Evolutionary conservation across 1,140 invertebrate genomes (phyloP), one percentile per base, ranked within the genome.

Genomic region (Ips typographus): DNA sequence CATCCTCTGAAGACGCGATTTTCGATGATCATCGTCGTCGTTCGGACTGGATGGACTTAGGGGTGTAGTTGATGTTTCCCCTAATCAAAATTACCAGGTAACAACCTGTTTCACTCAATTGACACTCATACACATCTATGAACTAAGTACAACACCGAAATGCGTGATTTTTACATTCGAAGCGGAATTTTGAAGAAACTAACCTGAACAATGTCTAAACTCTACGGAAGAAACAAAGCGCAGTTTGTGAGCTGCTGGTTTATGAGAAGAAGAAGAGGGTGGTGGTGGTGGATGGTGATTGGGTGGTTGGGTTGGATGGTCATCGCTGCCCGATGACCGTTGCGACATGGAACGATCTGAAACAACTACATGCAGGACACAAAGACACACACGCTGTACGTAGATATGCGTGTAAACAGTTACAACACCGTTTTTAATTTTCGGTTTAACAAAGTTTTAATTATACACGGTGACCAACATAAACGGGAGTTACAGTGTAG

Each of bases 1-100:
- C 63, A 94, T 91, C 39, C 95, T 85, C 79, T 98, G 95, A 55
- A 98, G 86, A 36, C 94, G 85, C 71, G 93, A 92, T 72, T 89
- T 89, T 70, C 87, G 83, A 73, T 82, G 83, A 61, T 79, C 82
- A 72, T 89, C 87, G 44, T 85, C 84, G 72, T 90, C 88, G 66
- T 89, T 89, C 36, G 89, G 87, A 76, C 89, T 91, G 73, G 84
- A 85, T 37, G 90, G 90, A 62, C 90, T 92, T 66, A 92, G 78
- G 1, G 89, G 89, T 40, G 88, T 90, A 70, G 84, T 89, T 40
- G 89, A 86, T 37, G 87, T 90, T 81, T 92, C 91, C 39, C 89
- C 90, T 85, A 68, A 72, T 42, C 55, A 41, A 37, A 22, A 22
- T 22, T 22, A 4, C 4, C 36, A 51, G 22, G 22, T 22, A 22